These are phyloP conservation scores for Hirtodrosophila trivittata DNA, from an alignment of 2,888 invertebrate species.

Conservation along the genomic window DNA sequence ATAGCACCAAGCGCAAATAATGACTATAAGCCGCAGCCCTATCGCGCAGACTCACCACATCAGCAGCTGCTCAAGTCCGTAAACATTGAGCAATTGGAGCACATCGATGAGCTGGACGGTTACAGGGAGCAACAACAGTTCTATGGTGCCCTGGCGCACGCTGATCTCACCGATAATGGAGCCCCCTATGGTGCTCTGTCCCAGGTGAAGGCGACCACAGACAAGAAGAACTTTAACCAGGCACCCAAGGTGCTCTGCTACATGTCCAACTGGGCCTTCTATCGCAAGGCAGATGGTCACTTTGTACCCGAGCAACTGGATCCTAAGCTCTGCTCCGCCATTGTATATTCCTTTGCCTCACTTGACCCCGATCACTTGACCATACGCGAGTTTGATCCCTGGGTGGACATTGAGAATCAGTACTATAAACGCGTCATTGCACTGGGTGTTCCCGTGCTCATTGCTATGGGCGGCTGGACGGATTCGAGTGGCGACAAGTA, in stretches of 20 bases:
- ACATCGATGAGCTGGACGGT: constrained; percentile 66
- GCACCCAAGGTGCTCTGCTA: constrained; percentile 90
- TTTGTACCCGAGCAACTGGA: constrained; percentile 94
- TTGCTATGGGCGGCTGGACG: constrained; percentile 98
- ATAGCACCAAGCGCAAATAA: constrained; percentile 63
- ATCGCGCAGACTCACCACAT: constrained; percentile 82
- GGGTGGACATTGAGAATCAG: constrained; percentile 94
- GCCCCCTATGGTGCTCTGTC: constrained; percentile 76
- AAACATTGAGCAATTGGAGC: constrained; percentile 68
- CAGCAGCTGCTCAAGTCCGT: constrained; percentile 79
- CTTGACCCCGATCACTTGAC: constrained; percentile 91
- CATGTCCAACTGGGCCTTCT: constrained; percentile 95
- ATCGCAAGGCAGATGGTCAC: constrained; percentile 91
- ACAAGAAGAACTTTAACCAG: constrained; percentile 71
- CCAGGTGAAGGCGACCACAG: constrained; percentile 55
- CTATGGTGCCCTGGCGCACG: constrained; percentile 66
- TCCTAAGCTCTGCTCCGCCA: constrained; percentile 92
- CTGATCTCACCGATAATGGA: constrained; percentile 18
- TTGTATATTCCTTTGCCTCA: constrained; percentile 95
- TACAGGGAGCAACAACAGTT: constrained; percentile 60
- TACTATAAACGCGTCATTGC: constrained; percentile 91
- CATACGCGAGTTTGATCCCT: constrained; percentile 93
- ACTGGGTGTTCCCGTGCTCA: constrained; percentile 87
- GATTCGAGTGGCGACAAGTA: constrained; percentile 95
- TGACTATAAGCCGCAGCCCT: constrained; percentile 76